Evolutionary conservation across 2,888 invertebrate species (phyloP).

Genomic region (Eupsilia transversa): DNA sequence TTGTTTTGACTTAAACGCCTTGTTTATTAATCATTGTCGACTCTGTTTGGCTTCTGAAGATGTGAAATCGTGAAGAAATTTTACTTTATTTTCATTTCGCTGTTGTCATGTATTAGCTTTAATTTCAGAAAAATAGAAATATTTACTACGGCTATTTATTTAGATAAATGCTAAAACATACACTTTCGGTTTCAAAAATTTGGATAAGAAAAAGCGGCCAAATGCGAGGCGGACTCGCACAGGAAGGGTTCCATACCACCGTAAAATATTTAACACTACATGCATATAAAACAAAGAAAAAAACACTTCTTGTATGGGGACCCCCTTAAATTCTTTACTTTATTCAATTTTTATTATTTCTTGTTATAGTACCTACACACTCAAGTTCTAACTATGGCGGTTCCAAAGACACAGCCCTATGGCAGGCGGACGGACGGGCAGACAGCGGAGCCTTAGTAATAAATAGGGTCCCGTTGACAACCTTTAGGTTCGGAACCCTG

Average conservation of each 20-base stretch:
- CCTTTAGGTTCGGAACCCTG: background rate
- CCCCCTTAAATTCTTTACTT: too few relatives aligned
- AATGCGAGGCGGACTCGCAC: background rate
- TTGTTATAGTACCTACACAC: background rate
- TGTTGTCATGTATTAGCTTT: constrained; percentile 26
- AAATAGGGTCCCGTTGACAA: background rate
- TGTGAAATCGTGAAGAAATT: constrained; percentile 49
- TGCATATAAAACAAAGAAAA: too few relatives aligned
- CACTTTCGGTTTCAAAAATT: background rate
- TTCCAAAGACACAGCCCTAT: background rate
- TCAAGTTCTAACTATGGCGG: background rate
- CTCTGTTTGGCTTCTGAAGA: constrained; percentile 55
- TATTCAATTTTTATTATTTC: too few relatives aligned
- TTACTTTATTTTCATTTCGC: constrained; percentile 41
- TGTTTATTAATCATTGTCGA: constrained; percentile 69
- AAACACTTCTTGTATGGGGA: background rate
- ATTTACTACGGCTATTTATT: constrained; percentile 23
- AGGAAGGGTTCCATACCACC: background rate
- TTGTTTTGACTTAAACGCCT: constrained; percentile 78
- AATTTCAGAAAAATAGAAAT: constrained; percentile 27
- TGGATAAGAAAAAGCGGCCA: background rate
- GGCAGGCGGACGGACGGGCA: background rate
- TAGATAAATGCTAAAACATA: background rate
- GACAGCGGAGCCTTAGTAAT: background rate
- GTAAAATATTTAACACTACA: background rate